Percentiles rank a stretch among this genome's conserved stretches.
Evolutionary conservation across 2,113 vertebrate genomes (phyloP).

Genomic region (Pomatorhinus ruficollis): DNA sequence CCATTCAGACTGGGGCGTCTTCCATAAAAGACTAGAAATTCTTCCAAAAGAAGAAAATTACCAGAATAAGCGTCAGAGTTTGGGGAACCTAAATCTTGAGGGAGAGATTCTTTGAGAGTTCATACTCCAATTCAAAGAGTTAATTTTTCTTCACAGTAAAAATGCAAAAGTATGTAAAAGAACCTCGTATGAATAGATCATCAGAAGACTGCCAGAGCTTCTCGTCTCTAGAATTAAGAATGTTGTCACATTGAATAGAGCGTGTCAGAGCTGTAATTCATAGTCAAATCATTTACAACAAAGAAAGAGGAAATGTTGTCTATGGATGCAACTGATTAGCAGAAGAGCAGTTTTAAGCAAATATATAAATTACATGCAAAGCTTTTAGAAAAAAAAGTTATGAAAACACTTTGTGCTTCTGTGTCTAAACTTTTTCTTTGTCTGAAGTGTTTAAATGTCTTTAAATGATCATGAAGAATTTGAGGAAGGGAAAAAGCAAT

Average conservation of each 20-base stretch:
- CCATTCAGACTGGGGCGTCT: not conserved
- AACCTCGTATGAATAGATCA: not conserved
- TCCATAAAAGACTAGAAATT: not conserved
- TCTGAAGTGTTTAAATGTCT: not conserved
- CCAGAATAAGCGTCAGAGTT: not conserved
- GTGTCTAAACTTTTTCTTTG: not conserved
- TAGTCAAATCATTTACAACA: not conserved
- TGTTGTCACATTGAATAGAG: not conserved
- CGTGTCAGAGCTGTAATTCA: not conserved
- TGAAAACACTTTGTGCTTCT: not conserved
- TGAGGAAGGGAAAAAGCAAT: not conserved
- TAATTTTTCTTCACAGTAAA: not conserved
- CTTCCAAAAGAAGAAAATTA: not conserved
- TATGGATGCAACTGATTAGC: not conserved
- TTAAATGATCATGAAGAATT: not conserved
- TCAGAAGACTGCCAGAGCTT: not conserved
- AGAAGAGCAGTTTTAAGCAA: not conserved
- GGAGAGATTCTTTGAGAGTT: not conserved
- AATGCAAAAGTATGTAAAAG: not conserved
- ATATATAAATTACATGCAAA: not conserved
- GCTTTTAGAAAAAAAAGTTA: not conserved
- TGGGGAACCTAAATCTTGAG: not conserved
- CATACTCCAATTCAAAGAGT: not conserved
- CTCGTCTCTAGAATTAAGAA: not conserved
- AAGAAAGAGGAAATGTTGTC: not conserved